Base-by-base conservation (phyloP, 1,140 invertebrate species). In the Philopotamus ludificatus region DNA sequence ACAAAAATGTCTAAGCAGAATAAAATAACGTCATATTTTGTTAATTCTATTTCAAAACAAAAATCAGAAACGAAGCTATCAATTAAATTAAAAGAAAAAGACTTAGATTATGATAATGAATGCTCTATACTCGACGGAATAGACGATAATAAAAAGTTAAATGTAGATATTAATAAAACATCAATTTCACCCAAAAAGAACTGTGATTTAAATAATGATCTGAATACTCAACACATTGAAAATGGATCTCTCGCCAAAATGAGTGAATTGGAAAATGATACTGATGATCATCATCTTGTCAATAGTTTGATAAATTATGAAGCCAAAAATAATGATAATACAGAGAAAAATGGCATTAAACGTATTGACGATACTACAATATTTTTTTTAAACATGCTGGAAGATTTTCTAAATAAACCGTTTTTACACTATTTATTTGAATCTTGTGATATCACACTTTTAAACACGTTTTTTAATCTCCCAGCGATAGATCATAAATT, bases 1-100 rank as follows among this genome's bases (percentile, higher is more conserved):
- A 57, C 8, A 9, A 34, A 34, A 4, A 60, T 60, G 58, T 49
- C 58, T n/a, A 60, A 28, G 18, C 58, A 62, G 41, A 62, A 44
- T 62, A 53, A 62, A 51, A 68, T 68, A 47, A 65, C 63, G 20
- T 42, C 42, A 12, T 68, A 65, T 28, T 68, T 68, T 58, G 1
- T 3, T 23, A 44, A 26, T 47, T 16, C 44, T 12, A 7, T 47
- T 47, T 16, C 3, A 47, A 47, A 15, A 15, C 44, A 47, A 16
- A 47, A 47, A n/a, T n/a, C n/a, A n/a, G n/a, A n/a, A n/a, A n/a
- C n/a, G n/a, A n/a, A n/a, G n/a, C n/a, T n/a, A n/a, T n/a, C n/a
- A n/a, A n/a, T n/a, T n/a, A n/a, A n/a, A n/a, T n/a, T n/a, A n/a
- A n/a, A n/a, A n/a, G n/a, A n/a, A n/a, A n/a, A n/a, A n/a, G n/a